Evolutionary conservation across 2,797 vertebrate genomes (phyloP).

Genomic region (Phaenicophaeus curvirostris): DNA sequence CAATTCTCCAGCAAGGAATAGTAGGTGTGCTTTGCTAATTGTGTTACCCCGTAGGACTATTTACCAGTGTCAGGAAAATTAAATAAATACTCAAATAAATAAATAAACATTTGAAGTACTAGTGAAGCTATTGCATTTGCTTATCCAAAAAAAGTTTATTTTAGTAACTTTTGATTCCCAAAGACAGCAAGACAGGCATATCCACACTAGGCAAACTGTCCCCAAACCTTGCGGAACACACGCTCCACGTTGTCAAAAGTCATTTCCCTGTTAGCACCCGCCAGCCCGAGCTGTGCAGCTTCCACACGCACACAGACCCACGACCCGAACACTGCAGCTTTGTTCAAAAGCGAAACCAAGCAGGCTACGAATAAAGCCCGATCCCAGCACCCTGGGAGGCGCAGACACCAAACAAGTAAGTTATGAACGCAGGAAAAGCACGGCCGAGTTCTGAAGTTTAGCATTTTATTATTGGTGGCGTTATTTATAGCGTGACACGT

Average conservation of each 20-base stretch:
- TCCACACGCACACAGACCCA: neutral
- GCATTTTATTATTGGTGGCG: constrained; percentile 28
- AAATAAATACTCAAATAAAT: too few relatives aligned
- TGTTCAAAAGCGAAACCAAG: constrained; percentile 67
- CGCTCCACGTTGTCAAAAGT: neutral
- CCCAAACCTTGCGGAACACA: neutral
- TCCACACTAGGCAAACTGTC: neutral
- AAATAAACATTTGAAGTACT: neutral
- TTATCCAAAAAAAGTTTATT: constrained; percentile 30
- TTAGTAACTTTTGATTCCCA: neutral
- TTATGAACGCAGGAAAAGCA: neutral
- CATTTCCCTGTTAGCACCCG: neutral
- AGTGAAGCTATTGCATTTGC: neutral
- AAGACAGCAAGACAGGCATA: neutral
- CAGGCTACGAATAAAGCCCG: constrained; percentile 30
- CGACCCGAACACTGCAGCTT: constrained; percentile 57
- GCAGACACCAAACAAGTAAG: constrained; percentile 5
- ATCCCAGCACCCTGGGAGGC: neutral
- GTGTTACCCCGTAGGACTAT: neutral
- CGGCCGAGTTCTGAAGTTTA: constrained; percentile 26
- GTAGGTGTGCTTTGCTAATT: constrained; percentile 34
- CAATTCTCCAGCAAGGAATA: neutral
- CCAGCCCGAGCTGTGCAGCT: neutral
- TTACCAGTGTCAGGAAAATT: neutral
- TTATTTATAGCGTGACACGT: constrained; percentile 35